Conservation (phyloP, 2,113 vertebrate genomes). For the Elephantulus edwardii region DNA sequence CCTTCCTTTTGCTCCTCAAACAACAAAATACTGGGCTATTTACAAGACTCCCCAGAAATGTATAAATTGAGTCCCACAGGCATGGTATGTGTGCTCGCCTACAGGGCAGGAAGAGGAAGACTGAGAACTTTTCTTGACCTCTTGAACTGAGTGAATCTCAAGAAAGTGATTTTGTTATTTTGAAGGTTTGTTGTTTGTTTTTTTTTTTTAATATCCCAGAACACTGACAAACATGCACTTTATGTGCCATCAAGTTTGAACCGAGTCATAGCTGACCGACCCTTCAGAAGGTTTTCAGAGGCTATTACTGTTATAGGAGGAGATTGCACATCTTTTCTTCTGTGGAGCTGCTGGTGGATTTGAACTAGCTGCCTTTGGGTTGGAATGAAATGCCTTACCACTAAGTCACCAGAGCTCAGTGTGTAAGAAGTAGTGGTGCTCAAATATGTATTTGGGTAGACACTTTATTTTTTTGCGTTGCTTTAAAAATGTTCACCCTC, state of each 20-base stretch:
- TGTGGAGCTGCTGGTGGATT: too few species aligned
- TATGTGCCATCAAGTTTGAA: too few species aligned
- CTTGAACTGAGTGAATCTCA: background rate
- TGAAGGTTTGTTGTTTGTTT: too few species aligned
- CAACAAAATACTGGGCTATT: background rate
- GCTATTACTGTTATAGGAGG: too few species aligned
- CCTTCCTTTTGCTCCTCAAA: background rate
- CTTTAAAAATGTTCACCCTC: background rate
- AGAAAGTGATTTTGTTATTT: background rate
- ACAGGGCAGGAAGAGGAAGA: too few species aligned
- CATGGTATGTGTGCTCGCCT: background rate
- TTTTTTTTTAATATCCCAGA: background rate
- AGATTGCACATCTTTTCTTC: too few species aligned
- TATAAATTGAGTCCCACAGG: background rate
- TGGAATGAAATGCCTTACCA: too few species aligned
- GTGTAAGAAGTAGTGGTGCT: background rate
- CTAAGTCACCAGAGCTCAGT: too few species aligned
- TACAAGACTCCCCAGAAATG: background rate
- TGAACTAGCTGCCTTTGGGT: too few species aligned
- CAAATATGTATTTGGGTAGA: background rate
- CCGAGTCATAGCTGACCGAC: too few species aligned
- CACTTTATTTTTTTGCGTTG: background rate
- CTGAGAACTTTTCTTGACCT: background rate
- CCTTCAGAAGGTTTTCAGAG: too few species aligned
- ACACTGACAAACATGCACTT: background rate